Conservation (phyloP, 1,140 invertebrate species). For the Drosophila parabipectinata region DNA sequence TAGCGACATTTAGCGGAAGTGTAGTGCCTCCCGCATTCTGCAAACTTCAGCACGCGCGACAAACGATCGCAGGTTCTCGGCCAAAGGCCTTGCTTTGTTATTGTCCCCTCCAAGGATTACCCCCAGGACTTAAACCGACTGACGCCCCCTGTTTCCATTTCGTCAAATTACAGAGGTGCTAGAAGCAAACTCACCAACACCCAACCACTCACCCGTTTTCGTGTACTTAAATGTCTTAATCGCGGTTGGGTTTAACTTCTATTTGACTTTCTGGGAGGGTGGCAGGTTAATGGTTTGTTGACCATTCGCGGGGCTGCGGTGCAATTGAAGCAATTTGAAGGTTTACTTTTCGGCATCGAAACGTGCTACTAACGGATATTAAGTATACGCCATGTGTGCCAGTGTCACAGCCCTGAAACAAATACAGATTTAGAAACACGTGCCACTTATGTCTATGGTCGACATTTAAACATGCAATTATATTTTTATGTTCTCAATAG, state of each 20-base stretch:
- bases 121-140: conserved; percentile 5
- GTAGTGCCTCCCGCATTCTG: conserved; percentile 65
- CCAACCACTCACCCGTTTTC: not conserved
- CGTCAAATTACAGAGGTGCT: conserved; percentile 71
- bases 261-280: conserved; percentile 23
- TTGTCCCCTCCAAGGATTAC: conserved; percentile 3
- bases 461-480: conserved; percentile 4
- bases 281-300: conserved; percentile 46
- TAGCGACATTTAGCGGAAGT: conserved; percentile 80
- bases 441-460: conserved; percentile 4
- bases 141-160: conserved; percentile 40
- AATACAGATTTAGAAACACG: conserved; percentile 49
- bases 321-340: conserved; percentile 32
- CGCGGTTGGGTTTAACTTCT: conserved; percentile 26
- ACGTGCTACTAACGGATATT: conserved; percentile 61
- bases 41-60: conserved; percentile 62
- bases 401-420: conserved; percentile 17
- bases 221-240: conserved; percentile 73
- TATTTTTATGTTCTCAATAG: not conserved
- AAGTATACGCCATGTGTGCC: conserved; percentile 57
- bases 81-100: not conserved
- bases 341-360: conserved; percentile 47
- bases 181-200: conserved; percentile 13
- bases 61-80: conserved; percentile 56
- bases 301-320: not conserved